phyloP scores from a whole-genome alignment of 2,888 invertebrate genomes.

The Agrochola lota region DNA sequence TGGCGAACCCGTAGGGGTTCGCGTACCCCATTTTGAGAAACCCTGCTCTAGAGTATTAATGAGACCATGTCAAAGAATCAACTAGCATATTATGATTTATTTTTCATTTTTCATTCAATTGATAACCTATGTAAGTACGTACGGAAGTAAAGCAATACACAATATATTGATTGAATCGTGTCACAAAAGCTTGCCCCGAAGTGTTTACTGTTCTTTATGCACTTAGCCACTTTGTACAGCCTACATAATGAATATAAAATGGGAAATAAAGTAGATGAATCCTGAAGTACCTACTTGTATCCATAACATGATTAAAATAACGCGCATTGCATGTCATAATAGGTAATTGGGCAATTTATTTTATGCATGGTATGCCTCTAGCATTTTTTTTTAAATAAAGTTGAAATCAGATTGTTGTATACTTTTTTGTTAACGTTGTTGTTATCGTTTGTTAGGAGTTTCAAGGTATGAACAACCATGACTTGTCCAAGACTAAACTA shows the following conservation, averaged over 20 bases:
- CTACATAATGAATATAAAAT: neutral
- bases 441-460: neutral
- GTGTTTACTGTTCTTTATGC: no score
- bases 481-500: neutral
- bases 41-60: no score
- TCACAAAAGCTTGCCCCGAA: no score
- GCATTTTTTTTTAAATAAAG: neutral
- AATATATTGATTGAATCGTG: no score
- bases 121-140: no score
- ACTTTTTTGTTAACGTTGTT: neutral
- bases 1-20: no score
- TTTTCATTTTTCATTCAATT: no score
- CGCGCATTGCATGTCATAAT: slow-evolving; percentile 3
- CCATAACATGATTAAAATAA: slow-evolving; percentile 9
- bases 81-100: no score
- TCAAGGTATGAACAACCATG: neutral
- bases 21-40: no score
- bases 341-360: slow-evolving; percentile 41
- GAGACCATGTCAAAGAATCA: no score
- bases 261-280: neutral
- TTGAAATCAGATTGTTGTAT: neutral
- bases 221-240: no score
- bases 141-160: no score
- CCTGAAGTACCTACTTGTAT: neutral
- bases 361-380: neutral